Evolutionary conservation across 2,888 invertebrate genomes (phyloP).

Genomic region (Drosophila yooni): DNA sequence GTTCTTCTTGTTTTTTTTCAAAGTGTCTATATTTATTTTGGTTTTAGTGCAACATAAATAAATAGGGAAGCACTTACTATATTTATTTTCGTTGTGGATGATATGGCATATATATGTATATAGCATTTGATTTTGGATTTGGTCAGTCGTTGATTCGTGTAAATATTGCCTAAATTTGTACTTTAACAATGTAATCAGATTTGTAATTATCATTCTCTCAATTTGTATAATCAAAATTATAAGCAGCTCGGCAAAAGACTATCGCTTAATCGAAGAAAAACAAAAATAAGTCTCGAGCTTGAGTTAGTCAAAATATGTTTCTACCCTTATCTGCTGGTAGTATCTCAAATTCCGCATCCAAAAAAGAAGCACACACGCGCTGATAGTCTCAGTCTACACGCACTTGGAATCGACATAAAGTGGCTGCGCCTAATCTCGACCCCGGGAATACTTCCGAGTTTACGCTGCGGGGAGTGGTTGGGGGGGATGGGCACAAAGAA

Average conservation of each 20-base stretch:
- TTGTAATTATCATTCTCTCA: background rate
- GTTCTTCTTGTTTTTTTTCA: slow-evolving; percentile 4
- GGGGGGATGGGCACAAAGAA: background rate
- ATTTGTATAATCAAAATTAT: slow-evolving; percentile 7
- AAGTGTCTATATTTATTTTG: slow-evolving; percentile 71
- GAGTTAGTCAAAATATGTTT: background rate
- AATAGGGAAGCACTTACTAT: slow-evolving; percentile 64
- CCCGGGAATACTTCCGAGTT: slow-evolving; percentile 13
- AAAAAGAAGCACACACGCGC: slow-evolving; percentile 9
- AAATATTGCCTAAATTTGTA: slow-evolving; percentile 1
- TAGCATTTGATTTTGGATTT: slow-evolving; percentile 29
- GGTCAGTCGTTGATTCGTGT: slow-evolving; percentile 26
- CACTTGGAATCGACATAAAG: slow-evolving; percentile 11
- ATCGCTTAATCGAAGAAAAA: slow-evolving; percentile 2
- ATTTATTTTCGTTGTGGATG: slow-evolving; percentile 55
- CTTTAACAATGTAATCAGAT: background rate
- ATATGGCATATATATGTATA: slow-evolving; percentile 16
- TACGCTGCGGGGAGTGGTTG: background rate
- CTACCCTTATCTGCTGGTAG: slow-evolving; percentile 3
- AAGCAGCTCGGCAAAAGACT: slow-evolving; percentile 4
- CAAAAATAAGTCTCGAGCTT: background rate
- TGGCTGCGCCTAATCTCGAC: slow-evolving; percentile 37
- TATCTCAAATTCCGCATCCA: slow-evolving; percentile 9
- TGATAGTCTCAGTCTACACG: slow-evolving; percentile 15
- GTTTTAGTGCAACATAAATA: slow-evolving; percentile 71